A percentile compares a stretch with the other conserved stretches of the same genome.
These are phyloP conservation scores for Drosophila acutilabella DNA, from an alignment of 2,888 invertebrate genomes.

Conservation along the genomic window DNA sequence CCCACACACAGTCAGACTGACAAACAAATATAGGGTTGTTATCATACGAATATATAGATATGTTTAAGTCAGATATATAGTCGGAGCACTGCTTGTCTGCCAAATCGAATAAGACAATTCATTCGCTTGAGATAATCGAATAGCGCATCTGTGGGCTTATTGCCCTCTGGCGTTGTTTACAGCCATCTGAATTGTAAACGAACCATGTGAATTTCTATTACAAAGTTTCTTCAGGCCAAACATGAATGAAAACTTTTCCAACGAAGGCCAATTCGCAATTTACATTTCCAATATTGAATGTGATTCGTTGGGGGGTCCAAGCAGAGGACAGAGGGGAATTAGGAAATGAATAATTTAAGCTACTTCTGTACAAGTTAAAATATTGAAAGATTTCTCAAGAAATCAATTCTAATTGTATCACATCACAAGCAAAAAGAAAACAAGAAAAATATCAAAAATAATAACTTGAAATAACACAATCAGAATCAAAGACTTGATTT, in stretches of 20 bases:
- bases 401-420: constrained; percentile 20
- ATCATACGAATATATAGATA: background rate
- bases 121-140: constrained; percentile 79
- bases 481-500: background rate
- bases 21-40: background rate
- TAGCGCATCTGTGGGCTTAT: constrained; percentile 68
- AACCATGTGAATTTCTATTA: constrained; percentile 60
- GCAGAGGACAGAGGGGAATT: background rate
- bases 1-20: background rate
- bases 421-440: background rate
- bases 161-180: constrained; percentile 67
- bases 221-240: constrained; percentile 47
- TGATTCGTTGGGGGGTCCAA: background rate
- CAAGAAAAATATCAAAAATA: background rate
- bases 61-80: constrained; percentile 15
- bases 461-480: constrained; percentile 7
- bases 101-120: constrained; percentile 80
- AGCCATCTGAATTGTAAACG: constrained; percentile 66
- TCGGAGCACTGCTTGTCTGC: constrained; percentile 39
- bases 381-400: constrained; percentile 6
- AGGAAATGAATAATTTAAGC: constrained; percentile 45
- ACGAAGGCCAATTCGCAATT: constrained; percentile 7
- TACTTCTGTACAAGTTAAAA: constrained; percentile 12
- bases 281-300: constrained; percentile 17
- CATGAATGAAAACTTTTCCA: constrained; percentile 30